Evolutionary conservation across 1,140 invertebrate genomes (phyloP).

Genomic region (Brachionus rubens): DNA sequence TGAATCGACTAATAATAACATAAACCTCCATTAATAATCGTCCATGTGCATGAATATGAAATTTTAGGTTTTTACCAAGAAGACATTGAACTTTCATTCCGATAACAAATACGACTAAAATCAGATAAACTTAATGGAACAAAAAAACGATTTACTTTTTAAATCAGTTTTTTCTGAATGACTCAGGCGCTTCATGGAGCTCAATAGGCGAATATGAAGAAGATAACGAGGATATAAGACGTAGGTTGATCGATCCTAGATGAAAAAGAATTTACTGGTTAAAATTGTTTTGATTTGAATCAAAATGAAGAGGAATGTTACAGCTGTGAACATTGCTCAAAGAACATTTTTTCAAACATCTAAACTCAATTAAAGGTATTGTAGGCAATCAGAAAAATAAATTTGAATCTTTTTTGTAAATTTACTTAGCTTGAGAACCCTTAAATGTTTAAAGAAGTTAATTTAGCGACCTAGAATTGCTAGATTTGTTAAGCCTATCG

Average conservation of each 20-base stretch:
- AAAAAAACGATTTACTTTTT: background rate
- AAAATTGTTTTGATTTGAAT: background rate
- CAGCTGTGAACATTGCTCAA: background rate
- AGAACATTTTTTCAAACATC: background rate
- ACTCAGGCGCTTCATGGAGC: too few species aligned
- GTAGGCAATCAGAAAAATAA: too few species aligned
- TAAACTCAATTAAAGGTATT: slow-evolving; percentile 23
- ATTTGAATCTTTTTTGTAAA: too few species aligned
- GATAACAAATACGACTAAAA: background rate
- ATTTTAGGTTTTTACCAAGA: background rate
- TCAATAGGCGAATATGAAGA: background rate
- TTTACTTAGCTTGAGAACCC: too few species aligned
- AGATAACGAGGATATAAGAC: background rate
- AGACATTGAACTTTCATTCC: slow-evolving; percentile 1
- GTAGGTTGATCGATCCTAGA: background rate
- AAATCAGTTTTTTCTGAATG: background rate
- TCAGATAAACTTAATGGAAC: background rate
- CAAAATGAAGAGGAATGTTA: background rate
- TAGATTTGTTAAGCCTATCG: too few species aligned
- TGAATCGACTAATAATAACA: slow-evolving; percentile 1
- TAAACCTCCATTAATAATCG: background rate
- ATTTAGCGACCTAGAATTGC: too few species aligned
- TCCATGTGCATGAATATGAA: background rate
- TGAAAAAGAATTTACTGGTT: background rate
- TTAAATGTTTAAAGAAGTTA: too few species aligned